These are phyloP conservation scores for Epinephelus cyanopodus DNA, from an alignment of 2,113 vertebrate species.

Conservation along the genomic window DNA sequence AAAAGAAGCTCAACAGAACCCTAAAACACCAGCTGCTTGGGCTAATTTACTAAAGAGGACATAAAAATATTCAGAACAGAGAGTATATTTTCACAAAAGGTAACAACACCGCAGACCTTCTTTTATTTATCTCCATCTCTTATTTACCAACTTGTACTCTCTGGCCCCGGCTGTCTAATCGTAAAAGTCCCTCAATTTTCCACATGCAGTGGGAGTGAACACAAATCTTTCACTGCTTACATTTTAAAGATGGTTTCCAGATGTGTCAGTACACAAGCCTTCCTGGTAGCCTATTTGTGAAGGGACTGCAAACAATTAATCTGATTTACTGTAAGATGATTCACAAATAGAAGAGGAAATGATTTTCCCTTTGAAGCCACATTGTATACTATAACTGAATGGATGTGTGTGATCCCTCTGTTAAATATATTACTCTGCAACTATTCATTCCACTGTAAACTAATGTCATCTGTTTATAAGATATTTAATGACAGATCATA, in stretches of 20 bases:
- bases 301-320: slow-evolving; percentile 20
- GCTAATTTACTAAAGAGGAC: slow-evolving; percentile 22
- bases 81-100: neutral
- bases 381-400: neutral
- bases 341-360: neutral
- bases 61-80: slow-evolving; percentile 6
- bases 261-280: slow-evolving; percentile 1
- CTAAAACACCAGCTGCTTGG: neutral
- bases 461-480: neutral
- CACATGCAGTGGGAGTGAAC: slow-evolving; percentile 1
- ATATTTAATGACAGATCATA: neutral
- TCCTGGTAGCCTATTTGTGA: slow-evolving; percentile 2
- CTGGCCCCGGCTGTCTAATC: slow-evolving; percentile 5
- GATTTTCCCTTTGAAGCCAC: neutral
- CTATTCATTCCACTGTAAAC: neutral
- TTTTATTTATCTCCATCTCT: slow-evolving; percentile 26
- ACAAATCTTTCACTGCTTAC: slow-evolving; percentile 28
- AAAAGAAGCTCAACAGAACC: neutral
- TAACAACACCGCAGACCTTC: neutral
- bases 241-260: slow-evolving; percentile 20
- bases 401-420: neutral
- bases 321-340: slow-evolving; percentile 13
- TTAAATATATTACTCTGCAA: neutral
- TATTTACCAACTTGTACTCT: slow-evolving; percentile 12
- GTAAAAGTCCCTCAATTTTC: neutral